Evolutionary conservation across 2,113 vertebrate genomes (phyloP).

Genomic region (Boulengeromyrus knoepffleri): DNA sequence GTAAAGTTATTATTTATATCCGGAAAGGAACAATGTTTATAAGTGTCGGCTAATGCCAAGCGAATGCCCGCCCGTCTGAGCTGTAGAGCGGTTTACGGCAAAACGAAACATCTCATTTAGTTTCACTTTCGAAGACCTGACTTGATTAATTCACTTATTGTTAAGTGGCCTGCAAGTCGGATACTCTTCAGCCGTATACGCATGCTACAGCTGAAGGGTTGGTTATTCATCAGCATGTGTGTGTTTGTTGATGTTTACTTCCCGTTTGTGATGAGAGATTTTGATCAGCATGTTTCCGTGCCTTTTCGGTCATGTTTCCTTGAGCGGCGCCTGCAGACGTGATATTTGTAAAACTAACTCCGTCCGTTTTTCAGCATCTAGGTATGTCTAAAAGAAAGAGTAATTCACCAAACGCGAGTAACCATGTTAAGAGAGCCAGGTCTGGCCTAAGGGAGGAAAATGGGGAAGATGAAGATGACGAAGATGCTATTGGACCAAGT

Average conservation of each 20-base stretch:
- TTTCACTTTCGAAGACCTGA: not conserved
- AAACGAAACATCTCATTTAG: not conserved
- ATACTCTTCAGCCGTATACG: not conserved
- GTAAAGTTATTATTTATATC: not conserved
- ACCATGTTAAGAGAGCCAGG: conserved; percentile 17
- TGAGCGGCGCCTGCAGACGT: not conserved
- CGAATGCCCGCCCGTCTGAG: not conserved
- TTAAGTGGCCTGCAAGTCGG: not conserved
- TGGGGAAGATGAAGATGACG: not conserved
- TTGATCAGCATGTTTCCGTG: not conserved
- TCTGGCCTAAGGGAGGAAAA: not conserved
- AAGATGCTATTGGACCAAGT: conserved; percentile 6
- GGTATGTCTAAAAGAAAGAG: conserved; percentile 33
- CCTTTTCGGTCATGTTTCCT: not conserved
- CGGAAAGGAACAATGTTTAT: not conserved
- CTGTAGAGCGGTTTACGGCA: not conserved
- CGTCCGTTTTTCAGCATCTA: not conserved
- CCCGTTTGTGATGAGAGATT: not conserved
- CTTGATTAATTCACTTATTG: not conserved
- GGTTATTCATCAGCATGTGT: not conserved
- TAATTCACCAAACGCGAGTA: not conserved
- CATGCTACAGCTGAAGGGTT: not conserved
- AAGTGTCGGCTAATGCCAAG: not conserved
- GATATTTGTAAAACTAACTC: not conserved
- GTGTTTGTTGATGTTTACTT: not conserved